Percentiles rank a stretch among this genome's conserved stretches.
These are phyloP conservation scores for Eidolon dupreanum DNA, from an alignment of 2,797 vertebrate genomes.

Conservation along the genomic window DNA sequence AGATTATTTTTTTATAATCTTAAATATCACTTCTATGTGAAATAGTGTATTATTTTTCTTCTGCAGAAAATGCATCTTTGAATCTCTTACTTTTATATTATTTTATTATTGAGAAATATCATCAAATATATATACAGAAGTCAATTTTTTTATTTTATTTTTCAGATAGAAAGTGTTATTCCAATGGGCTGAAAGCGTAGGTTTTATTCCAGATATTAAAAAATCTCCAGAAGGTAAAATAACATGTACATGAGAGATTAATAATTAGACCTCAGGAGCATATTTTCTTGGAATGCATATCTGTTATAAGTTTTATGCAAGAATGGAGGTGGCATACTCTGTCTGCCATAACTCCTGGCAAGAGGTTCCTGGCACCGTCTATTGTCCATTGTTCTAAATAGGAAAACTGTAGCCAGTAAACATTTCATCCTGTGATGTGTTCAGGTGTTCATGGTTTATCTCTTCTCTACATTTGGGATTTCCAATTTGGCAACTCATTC, in stretches of 20 bases:
- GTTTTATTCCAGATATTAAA: too few species aligned
- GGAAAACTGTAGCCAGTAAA: not conserved
- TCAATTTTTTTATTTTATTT: too few species aligned
- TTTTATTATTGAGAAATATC: too few species aligned
- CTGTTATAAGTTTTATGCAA: not conserved
- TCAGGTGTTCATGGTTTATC: conserved; percentile 9
- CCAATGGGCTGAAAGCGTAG: too few species aligned
- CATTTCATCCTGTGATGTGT: not conserved
- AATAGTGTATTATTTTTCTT: not conserved
- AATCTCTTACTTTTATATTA: too few species aligned
- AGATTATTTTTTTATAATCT: not conserved
- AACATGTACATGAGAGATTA: too few species aligned
- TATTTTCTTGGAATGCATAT: not conserved
- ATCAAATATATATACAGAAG: too few species aligned
- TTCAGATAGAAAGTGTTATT: too few species aligned
- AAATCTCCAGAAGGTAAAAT: too few species aligned
- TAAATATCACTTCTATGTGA: not conserved
- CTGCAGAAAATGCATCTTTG: too few species aligned
- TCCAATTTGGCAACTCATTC: not conserved
- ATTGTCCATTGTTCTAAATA: not conserved
- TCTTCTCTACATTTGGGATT: conserved; percentile 30
- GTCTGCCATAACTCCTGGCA: not conserved
- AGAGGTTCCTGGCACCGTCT: not conserved
- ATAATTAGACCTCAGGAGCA: too few species aligned
- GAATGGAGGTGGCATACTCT: not conserved